phyloP scores from a whole-genome alignment of 2,113 vertebrate genomes.

The Nycticebus coucang region DNA sequence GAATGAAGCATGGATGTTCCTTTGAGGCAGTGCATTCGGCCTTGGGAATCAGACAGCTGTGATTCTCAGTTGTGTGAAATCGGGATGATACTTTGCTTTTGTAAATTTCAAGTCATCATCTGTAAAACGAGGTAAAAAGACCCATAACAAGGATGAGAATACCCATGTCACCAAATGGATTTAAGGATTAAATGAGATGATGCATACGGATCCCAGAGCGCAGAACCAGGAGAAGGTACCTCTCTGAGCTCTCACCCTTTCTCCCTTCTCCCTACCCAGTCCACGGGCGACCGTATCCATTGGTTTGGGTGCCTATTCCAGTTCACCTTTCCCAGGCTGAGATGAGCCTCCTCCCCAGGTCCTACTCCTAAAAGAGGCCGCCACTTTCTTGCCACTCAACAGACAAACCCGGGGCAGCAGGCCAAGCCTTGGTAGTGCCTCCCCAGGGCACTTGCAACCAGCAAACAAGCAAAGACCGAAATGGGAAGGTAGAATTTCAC shows the following conservation, averaged over 20 bases:
- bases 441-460: background rate
- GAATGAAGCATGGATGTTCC: background rate
- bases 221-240: background rate
- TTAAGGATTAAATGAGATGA: background rate
- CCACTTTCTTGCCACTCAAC: background rate
- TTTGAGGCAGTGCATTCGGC: background rate
- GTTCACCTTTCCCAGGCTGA: background rate
- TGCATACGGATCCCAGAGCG: background rate
- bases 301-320: background rate
- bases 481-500: constrained; percentile 27
- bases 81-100: background rate
- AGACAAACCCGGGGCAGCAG: background rate
- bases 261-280: background rate
- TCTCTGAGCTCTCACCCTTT: background rate
- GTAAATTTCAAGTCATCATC: background rate
- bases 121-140: background rate
- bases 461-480: background rate
- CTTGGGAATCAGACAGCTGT: background rate
- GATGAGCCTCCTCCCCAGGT: background rate
- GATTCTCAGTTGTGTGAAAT: background rate
- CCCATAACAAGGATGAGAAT: too few species aligned
- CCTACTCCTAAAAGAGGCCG: background rate
- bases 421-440: background rate
- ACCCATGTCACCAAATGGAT: background rate
- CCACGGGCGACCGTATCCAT: background rate